Evolutionary conservation across 2,113 vertebrate genomes (phyloP), one percentile per base, ranked within the genome.

Genomic region (Meriones unguiculatus): DNA sequence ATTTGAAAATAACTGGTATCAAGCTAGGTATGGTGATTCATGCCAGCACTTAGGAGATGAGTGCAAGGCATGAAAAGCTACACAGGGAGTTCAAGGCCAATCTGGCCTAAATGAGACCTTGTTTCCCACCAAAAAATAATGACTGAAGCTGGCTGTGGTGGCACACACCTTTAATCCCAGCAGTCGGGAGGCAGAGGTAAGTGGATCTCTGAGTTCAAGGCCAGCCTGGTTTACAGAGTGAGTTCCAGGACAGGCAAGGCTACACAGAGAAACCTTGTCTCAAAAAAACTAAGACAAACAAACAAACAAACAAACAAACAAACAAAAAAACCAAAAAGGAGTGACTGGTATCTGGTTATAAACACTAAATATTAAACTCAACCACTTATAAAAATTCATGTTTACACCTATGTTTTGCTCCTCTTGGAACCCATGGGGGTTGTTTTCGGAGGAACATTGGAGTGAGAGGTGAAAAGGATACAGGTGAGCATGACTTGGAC

Each of bases 401-500:
- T 41, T 89, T 9, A 10, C n/a, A 57, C 17, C 41, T 73, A 2
- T 32, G 14, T 75, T 95, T 73, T 20, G 65, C 14, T 81, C 54
- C 24, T 95, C 76, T 35, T 96, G 15, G 24, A 67, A 52, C 85
- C 57, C 5, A 12, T 14, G 28, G n/a, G 54, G 5, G 12, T 1
- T 73, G 59, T 90, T 95, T 96, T 89, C 72, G 69, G 90, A 70
- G 64, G 62, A 41, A 84, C 57, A 65, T 1, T 24, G 78, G 62
- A 28, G 28, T 80, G 22, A 4, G 17, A 28, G n/a, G 35, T 70
- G 30, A 80, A 32, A 91, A 89, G 69, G 77, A 18, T 84, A 24
- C 22, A 14, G 70, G 89, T 38, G 54, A 28, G 38, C 38, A 13
- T 17, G 50, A 32, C 50, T 92, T 67, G 12, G 85, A 25, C 12